These are phyloP conservation scores for Crotalus helleri DNA, from an alignment of 2,113 vertebrate genomes.

Conservation along the genomic window DNA sequence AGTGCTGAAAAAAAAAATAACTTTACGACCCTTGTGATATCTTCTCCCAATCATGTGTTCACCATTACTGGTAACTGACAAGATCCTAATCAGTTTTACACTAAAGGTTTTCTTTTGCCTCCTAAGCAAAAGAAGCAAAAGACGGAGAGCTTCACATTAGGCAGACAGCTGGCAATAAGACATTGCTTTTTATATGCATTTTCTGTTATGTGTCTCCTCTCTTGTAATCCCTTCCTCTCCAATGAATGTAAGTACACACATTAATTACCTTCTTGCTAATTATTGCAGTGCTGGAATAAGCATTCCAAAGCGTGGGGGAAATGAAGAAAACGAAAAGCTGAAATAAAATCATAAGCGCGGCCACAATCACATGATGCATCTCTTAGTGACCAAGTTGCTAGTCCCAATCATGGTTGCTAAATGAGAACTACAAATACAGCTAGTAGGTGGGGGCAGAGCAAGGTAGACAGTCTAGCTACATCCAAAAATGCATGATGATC, in stretches of 20 bases:
- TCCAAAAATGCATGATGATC: background rate
- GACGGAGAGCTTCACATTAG: background rate
- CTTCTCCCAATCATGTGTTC: background rate
- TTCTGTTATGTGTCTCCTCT: background rate
- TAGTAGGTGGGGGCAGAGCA: background rate
- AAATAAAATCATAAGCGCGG: background rate
- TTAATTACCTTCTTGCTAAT: background rate
- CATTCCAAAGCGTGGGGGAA: background rate
- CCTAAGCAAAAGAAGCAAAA: background rate
- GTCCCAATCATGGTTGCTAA: background rate
- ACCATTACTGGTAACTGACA: background rate
- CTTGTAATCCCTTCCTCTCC: background rate
- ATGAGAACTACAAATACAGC: background rate
- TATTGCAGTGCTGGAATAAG: background rate
- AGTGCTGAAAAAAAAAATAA: background rate
- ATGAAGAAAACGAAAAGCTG: background rate
- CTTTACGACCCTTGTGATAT: background rate
- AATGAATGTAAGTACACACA: background rate
- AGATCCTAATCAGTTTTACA: background rate
- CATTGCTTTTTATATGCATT: background rate
- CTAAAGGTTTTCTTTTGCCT: background rate
- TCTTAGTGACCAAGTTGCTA: background rate
- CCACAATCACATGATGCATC: background rate
- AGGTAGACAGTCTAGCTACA: background rate
- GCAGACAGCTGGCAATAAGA: background rate